These are phyloP conservation scores for Enteromius trimaculatus DNA, from an alignment of 2,797 vertebrate genomes.

Conservation along the genomic window DNA sequence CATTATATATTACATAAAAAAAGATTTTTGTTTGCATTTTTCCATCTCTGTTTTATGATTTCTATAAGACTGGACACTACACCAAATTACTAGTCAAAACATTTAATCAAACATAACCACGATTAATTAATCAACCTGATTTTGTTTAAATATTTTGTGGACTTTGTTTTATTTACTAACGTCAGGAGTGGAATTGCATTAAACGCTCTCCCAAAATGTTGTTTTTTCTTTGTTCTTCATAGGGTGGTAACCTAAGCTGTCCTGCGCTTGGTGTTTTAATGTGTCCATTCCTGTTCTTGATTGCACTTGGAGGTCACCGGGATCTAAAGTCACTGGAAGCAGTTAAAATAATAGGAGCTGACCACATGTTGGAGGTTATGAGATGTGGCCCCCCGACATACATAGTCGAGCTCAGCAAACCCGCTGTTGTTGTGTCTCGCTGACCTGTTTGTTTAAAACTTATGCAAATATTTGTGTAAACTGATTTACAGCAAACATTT, in stretches of 20 bases:
- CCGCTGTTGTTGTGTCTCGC: slow-evolving; percentile 28
- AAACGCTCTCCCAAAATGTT: slow-evolving; percentile 5
- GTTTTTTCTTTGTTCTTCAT: slow-evolving; percentile 49
- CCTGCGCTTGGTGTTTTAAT: slow-evolving; percentile 63
- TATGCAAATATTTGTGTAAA: slow-evolving; percentile 34
- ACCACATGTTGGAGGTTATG: slow-evolving; percentile 79
- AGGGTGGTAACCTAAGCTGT: slow-evolving; percentile 69
- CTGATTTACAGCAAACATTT: slow-evolving; percentile 44
- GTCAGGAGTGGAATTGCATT: not conserved
- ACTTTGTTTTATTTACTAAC: not conserved
- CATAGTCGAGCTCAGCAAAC: slow-evolving; percentile 15
- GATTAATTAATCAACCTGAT: not conserved
- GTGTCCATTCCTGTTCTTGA: slow-evolving; percentile 80
- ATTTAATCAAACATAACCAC: slow-evolving; percentile 6
- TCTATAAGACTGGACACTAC: not conserved
- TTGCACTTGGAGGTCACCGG: slow-evolving; percentile 84
- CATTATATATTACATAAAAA: too few species aligned
- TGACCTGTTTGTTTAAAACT: slow-evolving; percentile 35
- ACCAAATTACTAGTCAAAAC: not conserved
- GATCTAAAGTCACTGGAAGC: slow-evolving; percentile 90
- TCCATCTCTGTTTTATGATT: not conserved
- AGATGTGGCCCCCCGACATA: slow-evolving; percentile 55
- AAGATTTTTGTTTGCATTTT: not conserved
- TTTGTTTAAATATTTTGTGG: slow-evolving; percentile 16
- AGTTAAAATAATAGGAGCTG: slow-evolving; percentile 89